Evolutionary conservation across 1,140 invertebrate genomes (phyloP), one percentile per base, ranked within the genome.

Genomic region (Uloborus diversus): DNA sequence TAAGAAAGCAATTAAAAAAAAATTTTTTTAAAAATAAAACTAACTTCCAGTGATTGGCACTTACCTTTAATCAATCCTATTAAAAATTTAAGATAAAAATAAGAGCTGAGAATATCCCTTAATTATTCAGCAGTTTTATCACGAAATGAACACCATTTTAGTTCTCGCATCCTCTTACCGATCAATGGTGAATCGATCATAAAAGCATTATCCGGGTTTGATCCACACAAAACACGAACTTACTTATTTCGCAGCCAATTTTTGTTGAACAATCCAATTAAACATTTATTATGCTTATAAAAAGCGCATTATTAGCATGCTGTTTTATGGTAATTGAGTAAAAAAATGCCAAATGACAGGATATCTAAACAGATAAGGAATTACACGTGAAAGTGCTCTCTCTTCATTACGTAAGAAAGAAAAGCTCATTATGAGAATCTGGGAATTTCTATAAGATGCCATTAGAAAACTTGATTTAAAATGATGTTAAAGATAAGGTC

Each of bases 381-480:
- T 78, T 66, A 53, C n/a, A 20, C 62, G 14, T 66, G 28, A 23
- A 14, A 14, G 14, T 33, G 59, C n/a, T 23, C 23, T 33, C 32
- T 30, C 56, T 78, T 78, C 73, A 78, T 78, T 78, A 78, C 28
- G 28, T 30, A 49, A 14, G 32, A 49, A 53, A 33, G 35, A 56
- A 33, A 65, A 78, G 73, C 62, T 78, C 73, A 78, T 78, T 78
- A 78, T 66, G 11, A 56, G 37, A 25, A 61, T 14, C 30, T 23
- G 32, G 30, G 51, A 78, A 57, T 66, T 65, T 78, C 73, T 78
- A 56, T 78, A 57, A 78, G 73, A 78, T 78, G 62, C 56, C 73
- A 78, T 78, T 78, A 78, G 73, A 78, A 78, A 78, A 78, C 73
- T 78, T 78, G 73, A 78, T 78, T 78, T 78, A 66, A 78, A 78